Conservation (phyloP, 2,888 invertebrate species). For the Ichneumoninae sp. region DNA sequence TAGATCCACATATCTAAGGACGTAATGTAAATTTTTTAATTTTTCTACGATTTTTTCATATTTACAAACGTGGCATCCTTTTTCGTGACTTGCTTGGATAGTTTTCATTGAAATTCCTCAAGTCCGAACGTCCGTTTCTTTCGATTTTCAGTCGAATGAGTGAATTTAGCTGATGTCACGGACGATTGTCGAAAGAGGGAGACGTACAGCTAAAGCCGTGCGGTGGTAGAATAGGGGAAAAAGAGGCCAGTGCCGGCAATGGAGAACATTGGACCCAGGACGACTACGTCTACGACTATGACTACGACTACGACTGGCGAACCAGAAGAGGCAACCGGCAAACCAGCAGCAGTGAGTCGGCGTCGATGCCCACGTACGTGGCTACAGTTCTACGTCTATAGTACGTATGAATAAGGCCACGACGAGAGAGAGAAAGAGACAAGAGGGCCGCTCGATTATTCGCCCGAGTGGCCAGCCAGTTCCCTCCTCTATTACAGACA, state of each 20-base stretch:
- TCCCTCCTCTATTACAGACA: slow-evolving; percentile 67
- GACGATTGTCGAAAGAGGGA: not conserved
- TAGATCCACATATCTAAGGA: no score
- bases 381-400: slow-evolving; percentile 22
- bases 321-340: slow-evolving; percentile 36
- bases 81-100: not conserved
- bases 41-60: not conserved
- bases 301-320: slow-evolving; percentile 18
- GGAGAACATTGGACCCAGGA: slow-evolving; percentile 35
- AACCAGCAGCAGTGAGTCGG: slow-evolving; percentile 11
- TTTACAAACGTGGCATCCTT: not conserved
- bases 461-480: slow-evolving; percentile 72
- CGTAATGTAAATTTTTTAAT: not conserved
- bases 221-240: not conserved
- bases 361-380: slow-evolving; percentile 29
- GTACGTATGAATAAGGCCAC: slow-evolving; percentile 58
- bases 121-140: not conserved
- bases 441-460: slow-evolving; percentile 72
- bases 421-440: slow-evolving; percentile 47
- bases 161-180: not conserved
- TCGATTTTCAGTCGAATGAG: not conserved
- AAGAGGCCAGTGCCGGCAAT: not conserved
- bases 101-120: not conserved
- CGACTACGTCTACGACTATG: slow-evolving; percentile 11
- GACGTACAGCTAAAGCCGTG: not conserved